These are phyloP conservation scores for Operophtera brumata DNA, from an alignment of 2,888 invertebrate genomes.

Conservation along the genomic window DNA sequence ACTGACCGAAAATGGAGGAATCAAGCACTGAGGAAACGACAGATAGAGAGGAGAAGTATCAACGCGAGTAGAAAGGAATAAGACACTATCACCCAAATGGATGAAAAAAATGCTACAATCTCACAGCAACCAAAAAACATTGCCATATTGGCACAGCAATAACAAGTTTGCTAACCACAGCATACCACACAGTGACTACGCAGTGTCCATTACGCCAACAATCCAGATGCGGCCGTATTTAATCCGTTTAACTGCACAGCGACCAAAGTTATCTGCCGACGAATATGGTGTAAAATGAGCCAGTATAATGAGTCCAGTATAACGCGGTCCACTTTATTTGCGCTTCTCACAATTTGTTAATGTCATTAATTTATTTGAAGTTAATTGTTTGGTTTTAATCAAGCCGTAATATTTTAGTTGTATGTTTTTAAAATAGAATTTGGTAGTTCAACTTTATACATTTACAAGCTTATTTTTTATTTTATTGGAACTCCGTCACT, in stretches of 20 bases:
- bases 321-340: slow-evolving; percentile 50
- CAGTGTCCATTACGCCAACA: slow-evolving; percentile 64
- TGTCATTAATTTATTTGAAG: slow-evolving; percentile 42
- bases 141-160: slow-evolving; percentile 31
- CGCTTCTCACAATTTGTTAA: slow-evolving; percentile 44
- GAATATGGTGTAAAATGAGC: slow-evolving; percentile 64
- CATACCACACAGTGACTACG: slow-evolving; percentile 12
- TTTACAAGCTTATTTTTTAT: too few species aligned
- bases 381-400: slow-evolving; percentile 18
- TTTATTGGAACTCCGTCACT: too few species aligned
- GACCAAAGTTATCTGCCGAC: slow-evolving; percentile 59
- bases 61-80: too few species aligned
- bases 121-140: slow-evolving; percentile 11
- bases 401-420: too few species aligned
- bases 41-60: too few species aligned
- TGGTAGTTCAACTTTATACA: too few species aligned
- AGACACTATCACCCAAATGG: not conserved
- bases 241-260: slow-evolving; percentile 71
- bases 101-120: not conserved
- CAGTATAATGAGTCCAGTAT: slow-evolving; percentile 66
- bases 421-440: too few species aligned
- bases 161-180: slow-evolving; percentile 47
- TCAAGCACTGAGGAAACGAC: too few species aligned
- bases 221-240: slow-evolving; percentile 68
- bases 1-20: too few species aligned